Percentiles rank a stretch among this genome's conserved stretches.
These are phyloP conservation scores for Pontoporia blainvillei DNA, from an alignment of 2,113 vertebrate species.

Conservation along the genomic window DNA sequence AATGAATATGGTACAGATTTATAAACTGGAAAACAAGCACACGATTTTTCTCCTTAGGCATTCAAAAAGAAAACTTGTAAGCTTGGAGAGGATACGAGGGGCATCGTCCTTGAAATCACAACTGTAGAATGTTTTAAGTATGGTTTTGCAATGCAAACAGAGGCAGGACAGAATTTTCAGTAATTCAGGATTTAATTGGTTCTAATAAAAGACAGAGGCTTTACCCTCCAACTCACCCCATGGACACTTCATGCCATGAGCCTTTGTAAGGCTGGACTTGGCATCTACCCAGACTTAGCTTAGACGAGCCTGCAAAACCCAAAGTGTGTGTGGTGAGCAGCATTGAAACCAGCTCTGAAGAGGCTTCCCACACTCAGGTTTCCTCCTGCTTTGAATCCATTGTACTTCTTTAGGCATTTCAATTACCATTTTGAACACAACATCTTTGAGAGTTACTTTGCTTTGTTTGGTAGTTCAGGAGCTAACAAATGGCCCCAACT, in stretches of 20 bases:
- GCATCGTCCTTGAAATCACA: conserved; percentile 37
- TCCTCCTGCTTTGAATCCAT: conserved; percentile 75
- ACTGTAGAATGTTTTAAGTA: conserved; percentile 59
- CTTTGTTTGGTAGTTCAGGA: conserved; percentile 81
- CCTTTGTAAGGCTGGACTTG: conserved; percentile 71
- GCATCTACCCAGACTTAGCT: conserved; percentile 72
- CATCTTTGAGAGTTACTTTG: conserved; percentile 78
- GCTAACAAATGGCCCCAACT: conserved; percentile 77
- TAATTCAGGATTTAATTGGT: conserved; percentile 76
- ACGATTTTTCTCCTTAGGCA: neutral
- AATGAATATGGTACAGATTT: neutral
- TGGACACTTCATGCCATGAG: conserved; percentile 62
- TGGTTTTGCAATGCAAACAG: conserved; percentile 57
- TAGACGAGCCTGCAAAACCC: conserved; percentile 56
- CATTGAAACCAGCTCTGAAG: conserved; percentile 73
- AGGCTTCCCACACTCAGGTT: conserved; percentile 72
- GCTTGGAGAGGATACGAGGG: conserved; percentile 9
- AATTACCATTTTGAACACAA: conserved; percentile 74
- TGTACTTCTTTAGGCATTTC: conserved; percentile 76
- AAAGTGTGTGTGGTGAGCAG: conserved; percentile 76
- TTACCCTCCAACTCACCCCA: conserved; percentile 72
- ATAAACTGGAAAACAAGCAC: neutral
- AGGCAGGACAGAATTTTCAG: conserved; percentile 60
- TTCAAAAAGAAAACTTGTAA: conserved; percentile 29
- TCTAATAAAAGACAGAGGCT: conserved; percentile 66